phyloP scores from a whole-genome alignment of 2,113 vertebrate species.

The Tragelaphus strepsiceros region DNA sequence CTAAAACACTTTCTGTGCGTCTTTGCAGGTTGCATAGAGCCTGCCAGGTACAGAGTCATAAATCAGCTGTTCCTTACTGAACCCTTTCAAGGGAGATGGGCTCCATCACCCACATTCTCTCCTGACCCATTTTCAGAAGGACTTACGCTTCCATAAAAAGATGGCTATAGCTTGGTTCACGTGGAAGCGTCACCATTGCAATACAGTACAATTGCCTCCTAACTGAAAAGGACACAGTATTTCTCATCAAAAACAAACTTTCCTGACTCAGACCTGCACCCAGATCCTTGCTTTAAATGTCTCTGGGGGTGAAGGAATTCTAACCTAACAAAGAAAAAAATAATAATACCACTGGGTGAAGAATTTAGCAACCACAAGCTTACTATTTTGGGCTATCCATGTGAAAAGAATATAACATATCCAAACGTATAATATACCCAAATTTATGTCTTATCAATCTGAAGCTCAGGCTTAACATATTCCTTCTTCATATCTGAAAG shows the following conservation, averaged over 20 bases:
- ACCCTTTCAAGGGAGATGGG: not conserved
- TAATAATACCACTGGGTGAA: not conserved
- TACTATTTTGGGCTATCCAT: too few relatives aligned
- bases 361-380: not conserved
- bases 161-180: accelerated
- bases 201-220: accelerated
- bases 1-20: accelerated
- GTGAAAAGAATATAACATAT: not conserved
- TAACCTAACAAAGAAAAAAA: not conserved
- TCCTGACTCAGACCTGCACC: not conserved
- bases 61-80: accelerated
- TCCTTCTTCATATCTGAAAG: not conserved
- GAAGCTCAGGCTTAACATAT: not conserved
- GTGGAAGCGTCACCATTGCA: accelerated
- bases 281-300: not conserved
- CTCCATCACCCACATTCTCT: not conserved
- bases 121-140: accelerated
- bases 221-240: not conserved
- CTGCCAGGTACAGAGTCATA: not conserved
- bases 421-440: not conserved
- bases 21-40: not conserved
- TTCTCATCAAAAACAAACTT: not conserved
- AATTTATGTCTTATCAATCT: not conserved
- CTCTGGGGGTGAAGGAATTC: not conserved
- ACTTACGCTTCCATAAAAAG: not conserved